phyloP scores from a whole-genome alignment of 1,140 invertebrate genomes.

The Temnothorax curvispinosus region DNA sequence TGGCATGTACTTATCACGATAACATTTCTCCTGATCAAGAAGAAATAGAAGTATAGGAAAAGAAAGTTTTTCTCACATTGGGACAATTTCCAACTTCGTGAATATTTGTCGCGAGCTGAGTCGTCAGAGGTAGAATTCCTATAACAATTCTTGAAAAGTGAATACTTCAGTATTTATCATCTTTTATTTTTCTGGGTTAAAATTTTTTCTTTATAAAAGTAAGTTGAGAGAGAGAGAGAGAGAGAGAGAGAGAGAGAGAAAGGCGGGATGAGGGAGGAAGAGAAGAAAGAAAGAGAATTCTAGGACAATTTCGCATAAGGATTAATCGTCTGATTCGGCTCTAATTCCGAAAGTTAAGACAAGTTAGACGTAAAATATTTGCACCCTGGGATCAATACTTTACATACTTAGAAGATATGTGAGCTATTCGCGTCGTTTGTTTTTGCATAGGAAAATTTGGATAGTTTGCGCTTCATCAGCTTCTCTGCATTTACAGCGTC shows the following conservation, averaged over 20 bases:
- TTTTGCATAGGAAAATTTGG: slow-evolving; percentile 23
- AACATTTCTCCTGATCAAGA: slow-evolving; percentile 39
- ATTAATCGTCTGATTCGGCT: slow-evolving; percentile 30
- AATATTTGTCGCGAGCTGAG: slow-evolving; percentile 53
- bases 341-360: slow-evolving; percentile 42
- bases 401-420: slow-evolving; percentile 20
- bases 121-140: slow-evolving; percentile 40
- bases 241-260: not conserved
- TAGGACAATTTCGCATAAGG: slow-evolving; percentile 3
- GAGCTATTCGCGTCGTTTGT: slow-evolving; percentile 16
- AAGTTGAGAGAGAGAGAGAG: not conserved
- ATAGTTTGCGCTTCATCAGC: slow-evolving; percentile 28
- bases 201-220: not conserved
- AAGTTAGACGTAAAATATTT: slow-evolving; percentile 44
- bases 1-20: slow-evolving; percentile 39
- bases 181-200: not conserved
- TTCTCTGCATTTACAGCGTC: slow-evolving; percentile 20
- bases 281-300: not conserved
- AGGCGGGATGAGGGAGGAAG: not conserved
- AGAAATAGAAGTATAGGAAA: slow-evolving; percentile 30
- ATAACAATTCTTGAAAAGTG: not conserved
- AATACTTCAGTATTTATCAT: slow-evolving; percentile 37
- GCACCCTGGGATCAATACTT: slow-evolving; percentile 37
- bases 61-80: slow-evolving; percentile 42
- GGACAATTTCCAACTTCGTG: slow-evolving; percentile 62